phyloP scores from a whole-genome alignment of 2,888 invertebrate genomes.

The Choreutis nemorana region DNA sequence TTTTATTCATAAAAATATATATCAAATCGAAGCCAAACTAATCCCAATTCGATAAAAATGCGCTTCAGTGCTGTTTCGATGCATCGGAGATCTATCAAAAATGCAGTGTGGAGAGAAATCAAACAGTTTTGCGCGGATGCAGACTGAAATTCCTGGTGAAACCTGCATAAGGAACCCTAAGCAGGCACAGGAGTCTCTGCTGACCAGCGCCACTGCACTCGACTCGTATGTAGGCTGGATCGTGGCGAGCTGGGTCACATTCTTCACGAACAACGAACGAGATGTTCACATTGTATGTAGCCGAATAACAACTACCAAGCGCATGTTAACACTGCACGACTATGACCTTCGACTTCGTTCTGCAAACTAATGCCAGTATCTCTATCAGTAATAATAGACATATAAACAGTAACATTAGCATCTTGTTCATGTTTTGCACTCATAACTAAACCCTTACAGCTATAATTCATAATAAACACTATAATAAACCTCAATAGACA shows the following conservation, averaged over 20 bases:
- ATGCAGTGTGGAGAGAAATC: slow-evolving; percentile 35
- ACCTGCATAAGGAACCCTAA: slow-evolving; percentile 39
- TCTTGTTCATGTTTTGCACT: no score
- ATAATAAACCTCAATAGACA: no score
- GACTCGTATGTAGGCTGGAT: slow-evolving; percentile 57
- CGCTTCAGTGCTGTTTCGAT: slow-evolving; percentile 54
- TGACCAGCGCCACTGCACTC: slow-evolving; percentile 45
- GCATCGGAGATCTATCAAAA: slow-evolving; percentile 56
- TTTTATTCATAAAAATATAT: neutral
- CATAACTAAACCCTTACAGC: no score
- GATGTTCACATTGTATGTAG: slow-evolving; percentile 54
- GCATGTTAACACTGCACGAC: no score
- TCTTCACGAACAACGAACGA: slow-evolving; percentile 43
- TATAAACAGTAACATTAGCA: no score
- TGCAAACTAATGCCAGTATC: no score
- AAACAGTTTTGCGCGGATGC: slow-evolving; percentile 19
- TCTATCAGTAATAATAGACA: no score
- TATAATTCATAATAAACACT: no score
- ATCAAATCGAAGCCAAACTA: neutral
- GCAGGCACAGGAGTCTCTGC: slow-evolving; percentile 36
- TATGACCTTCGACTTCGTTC: no score
- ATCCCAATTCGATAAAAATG: slow-evolving; percentile 20
- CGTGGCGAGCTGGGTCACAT: slow-evolving; percentile 50
- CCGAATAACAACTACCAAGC: no score
- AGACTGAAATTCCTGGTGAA: slow-evolving; percentile 19